Evolutionary conservation across 1,140 invertebrate genomes (phyloP).

Genomic region (Euschistus heros): DNA sequence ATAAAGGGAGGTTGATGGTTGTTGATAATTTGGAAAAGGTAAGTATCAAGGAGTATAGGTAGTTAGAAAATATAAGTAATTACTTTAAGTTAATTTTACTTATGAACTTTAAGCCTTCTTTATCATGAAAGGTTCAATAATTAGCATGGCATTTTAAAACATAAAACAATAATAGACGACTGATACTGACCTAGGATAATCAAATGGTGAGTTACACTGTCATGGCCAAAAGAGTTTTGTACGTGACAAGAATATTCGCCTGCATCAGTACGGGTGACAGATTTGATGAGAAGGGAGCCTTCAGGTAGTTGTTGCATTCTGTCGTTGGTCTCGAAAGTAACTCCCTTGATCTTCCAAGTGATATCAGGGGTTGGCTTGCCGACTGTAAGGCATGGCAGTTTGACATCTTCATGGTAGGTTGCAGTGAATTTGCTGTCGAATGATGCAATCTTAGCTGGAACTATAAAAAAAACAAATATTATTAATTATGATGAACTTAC

Average conservation of each 20-base stretch:
- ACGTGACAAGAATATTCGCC: slow-evolving; percentile 85
- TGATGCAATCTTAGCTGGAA: slow-evolving; percentile 84
- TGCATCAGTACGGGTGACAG: slow-evolving; percentile 77
- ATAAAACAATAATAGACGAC: slow-evolving; percentile 5
- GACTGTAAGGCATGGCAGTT: slow-evolving; percentile 80
- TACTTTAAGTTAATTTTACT: no score
- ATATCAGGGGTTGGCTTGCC: slow-evolving; percentile 80
- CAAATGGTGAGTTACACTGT: slow-evolving; percentile 80
- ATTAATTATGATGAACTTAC: not conserved
- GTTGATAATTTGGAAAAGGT: no score
- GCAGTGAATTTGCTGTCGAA: slow-evolving; percentile 83
- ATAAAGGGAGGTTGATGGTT: no score
- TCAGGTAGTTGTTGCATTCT: slow-evolving; percentile 72
- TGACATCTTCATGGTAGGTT: slow-evolving; percentile 83
- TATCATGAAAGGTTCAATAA: no score
- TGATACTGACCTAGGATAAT: slow-evolving; percentile 62
- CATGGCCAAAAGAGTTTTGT: slow-evolving; percentile 84
- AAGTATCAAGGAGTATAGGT: no score
- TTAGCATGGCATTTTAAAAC: no score
- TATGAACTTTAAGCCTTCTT: no score
- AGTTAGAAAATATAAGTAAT: no score
- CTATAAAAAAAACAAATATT: slow-evolving; percentile 40
- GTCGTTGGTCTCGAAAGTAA: slow-evolving; percentile 55
- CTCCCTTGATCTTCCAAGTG: slow-evolving; percentile 68
- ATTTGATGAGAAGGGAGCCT: slow-evolving; percentile 80